Percentiles rank a stretch among this genome's conserved stretches.
Evolutionary conservation across 2,797 vertebrate species (phyloP).

Genomic region (Paratrypauchen microcephalus): DNA sequence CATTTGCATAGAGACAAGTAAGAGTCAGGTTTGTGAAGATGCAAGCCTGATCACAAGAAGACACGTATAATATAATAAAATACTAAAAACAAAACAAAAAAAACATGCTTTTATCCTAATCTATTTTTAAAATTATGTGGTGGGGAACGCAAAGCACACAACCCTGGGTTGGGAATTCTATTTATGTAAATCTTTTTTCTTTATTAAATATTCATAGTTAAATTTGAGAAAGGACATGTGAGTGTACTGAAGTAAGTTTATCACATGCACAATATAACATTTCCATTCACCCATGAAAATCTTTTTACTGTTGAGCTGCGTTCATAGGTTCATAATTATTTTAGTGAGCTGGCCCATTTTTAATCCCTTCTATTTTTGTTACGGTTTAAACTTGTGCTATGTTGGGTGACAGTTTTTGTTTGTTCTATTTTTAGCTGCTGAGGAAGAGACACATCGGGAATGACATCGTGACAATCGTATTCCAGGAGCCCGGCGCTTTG

Average conservation of each 20-base stretch:
- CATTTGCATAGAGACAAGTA: no score
- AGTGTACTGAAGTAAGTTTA: constrained; percentile 2
- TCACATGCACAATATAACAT: constrained; percentile 2
- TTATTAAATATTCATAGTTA: background rate
- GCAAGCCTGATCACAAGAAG: no score
- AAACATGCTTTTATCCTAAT: no score
- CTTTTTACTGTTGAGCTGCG: constrained; percentile 1
- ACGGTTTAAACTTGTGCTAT: constrained; percentile 4
- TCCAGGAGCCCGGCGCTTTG: constrained; percentile 89
- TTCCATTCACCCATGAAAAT: constrained; percentile 7
- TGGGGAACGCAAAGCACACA: background rate
- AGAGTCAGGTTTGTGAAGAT: no score
- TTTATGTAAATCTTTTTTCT: background rate
- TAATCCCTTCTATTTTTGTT: constrained; percentile 2
- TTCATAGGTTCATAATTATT: constrained; percentile 11
- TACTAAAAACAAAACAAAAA: no score
- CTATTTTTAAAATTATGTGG: background rate
- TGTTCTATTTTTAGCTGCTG: constrained; percentile 76
- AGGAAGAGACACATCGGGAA: constrained; percentile 94
- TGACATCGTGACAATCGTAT: constrained; percentile 92
- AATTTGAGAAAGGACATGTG: background rate
- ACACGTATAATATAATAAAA: no score
- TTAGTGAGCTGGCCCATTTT: constrained; percentile 4
- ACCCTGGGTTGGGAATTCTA: background rate
- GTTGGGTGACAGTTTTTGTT: constrained; percentile 8